A percentile compares a stretch with the other conserved stretches of the same genome.
Evolutionary conservation across 2,888 invertebrate genomes (phyloP).

Genomic region (Eumerus sabulonum): DNA sequence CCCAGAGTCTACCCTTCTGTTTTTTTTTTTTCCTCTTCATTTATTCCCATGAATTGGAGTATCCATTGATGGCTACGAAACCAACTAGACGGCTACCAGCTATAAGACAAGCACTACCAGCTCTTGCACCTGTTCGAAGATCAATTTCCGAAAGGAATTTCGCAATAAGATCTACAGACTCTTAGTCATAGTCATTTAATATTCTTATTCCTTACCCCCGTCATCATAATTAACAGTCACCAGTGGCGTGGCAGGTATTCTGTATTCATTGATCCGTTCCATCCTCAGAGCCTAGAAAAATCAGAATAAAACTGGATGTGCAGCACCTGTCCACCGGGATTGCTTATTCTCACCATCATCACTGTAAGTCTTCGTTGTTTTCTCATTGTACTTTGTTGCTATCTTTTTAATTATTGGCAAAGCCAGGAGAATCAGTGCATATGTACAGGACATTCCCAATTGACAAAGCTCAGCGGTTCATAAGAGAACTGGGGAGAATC

Average conservation of each 20-base stretch:
- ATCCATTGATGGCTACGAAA: constrained; percentile 18
- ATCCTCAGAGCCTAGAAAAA: constrained; percentile 46
- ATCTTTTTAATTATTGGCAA: constrained; percentile 60
- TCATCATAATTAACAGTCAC: constrained; percentile 68
- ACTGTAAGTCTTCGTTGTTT: constrained; percentile 16
- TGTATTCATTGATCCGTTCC: constrained; percentile 60
- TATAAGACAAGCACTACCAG: too few relatives aligned
- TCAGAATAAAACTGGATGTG: constrained; percentile 62
- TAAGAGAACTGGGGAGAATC: constrained; percentile 31
- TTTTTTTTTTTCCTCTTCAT: constrained; percentile 8
- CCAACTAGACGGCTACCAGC: too few relatives aligned
- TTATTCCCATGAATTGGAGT: constrained; percentile 53
- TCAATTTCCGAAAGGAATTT: constrained; percentile 67
- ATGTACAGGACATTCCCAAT: constrained; percentile 42
- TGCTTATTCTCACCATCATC: constrained; percentile 60
- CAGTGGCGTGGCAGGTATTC: constrained; percentile 50
- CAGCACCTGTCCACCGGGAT: constrained; percentile 64
- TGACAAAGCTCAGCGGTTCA: constrained; percentile 38
- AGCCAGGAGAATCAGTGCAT: constrained; percentile 39
- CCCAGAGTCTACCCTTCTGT: neutral
- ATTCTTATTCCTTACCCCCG: constrained; percentile 64
- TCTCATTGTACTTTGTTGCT: neutral
- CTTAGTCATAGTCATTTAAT: constrained; percentile 66
- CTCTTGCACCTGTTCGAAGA: constrained; percentile 65
- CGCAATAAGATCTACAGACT: constrained; percentile 51